phyloP scores from a whole-genome alignment of 2,797 vertebrate genomes.

The Clangula hyemalis region DNA sequence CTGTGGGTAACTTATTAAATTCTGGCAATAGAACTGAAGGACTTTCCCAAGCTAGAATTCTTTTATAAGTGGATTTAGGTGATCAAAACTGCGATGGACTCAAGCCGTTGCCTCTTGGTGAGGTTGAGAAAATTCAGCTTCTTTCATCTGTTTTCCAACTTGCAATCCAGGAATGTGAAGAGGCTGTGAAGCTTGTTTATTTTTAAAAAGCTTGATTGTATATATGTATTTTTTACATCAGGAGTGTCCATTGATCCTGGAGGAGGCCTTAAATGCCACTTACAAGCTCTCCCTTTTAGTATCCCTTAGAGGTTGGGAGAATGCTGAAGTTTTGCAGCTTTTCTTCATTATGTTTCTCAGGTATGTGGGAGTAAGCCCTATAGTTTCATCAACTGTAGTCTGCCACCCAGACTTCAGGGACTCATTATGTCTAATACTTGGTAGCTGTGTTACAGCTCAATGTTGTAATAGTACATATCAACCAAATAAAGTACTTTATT shows the following conservation, averaged over 20 bases:
- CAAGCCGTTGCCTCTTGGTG: background rate
- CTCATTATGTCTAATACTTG: background rate
- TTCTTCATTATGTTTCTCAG: slow-evolving; percentile 50
- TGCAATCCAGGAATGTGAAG: slow-evolving; percentile 25
- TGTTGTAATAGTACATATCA: slow-evolving; percentile 38
- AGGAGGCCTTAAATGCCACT: slow-evolving; percentile 32
- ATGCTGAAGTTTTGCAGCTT: background rate
- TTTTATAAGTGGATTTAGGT: background rate
- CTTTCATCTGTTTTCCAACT: background rate
- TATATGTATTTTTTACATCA: slow-evolving; percentile 36
- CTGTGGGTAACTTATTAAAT: background rate
- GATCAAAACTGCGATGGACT: background rate
- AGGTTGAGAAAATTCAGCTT: background rate
- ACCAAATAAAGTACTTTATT: slow-evolving; percentile 63
- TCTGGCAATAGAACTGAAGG: slow-evolving; percentile 13
- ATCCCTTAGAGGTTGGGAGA: background rate
- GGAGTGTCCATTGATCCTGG: background rate
- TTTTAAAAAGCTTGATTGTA: slow-evolving; percentile 30
- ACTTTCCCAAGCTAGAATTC: background rate
- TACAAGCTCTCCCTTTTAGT: background rate
- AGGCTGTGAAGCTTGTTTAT: background rate
- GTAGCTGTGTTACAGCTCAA: slow-evolving; percentile 52
- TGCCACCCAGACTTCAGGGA: slow-evolving; percentile 50
- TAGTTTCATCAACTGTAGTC: slow-evolving; percentile 15
- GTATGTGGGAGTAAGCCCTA: slow-evolving; percentile 22